phyloP scores from a whole-genome alignment of 2,797 vertebrate species.

The Dicrostonyx torquatus region DNA sequence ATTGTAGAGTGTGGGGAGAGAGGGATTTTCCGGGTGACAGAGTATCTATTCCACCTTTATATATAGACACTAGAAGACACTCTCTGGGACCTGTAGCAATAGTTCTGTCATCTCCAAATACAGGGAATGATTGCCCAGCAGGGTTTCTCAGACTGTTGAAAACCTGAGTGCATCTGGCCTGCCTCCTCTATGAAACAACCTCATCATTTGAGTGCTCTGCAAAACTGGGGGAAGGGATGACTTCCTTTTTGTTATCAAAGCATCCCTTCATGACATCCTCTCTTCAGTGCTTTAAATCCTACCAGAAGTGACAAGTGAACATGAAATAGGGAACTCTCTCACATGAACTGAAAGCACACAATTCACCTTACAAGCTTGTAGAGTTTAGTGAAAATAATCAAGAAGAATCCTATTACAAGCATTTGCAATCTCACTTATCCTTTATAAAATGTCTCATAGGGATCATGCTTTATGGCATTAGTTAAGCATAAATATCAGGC shows the following conservation, averaged over 20 bases:
- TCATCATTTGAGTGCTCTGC: background rate
- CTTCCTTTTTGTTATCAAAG: background rate
- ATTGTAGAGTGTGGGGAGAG: background rate
- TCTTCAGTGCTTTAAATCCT: background rate
- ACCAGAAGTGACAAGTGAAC: background rate
- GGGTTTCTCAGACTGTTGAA: slow-evolving; percentile 22
- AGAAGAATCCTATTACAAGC: background rate
- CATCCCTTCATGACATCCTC: background rate
- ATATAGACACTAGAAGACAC: background rate
- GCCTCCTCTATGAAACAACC: background rate
- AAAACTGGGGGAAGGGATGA: background rate
- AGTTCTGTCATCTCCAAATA: background rate
- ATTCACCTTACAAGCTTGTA: background rate
- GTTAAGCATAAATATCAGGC: background rate
- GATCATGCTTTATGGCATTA: background rate
- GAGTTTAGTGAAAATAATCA: background rate
- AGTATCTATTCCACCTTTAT: background rate
- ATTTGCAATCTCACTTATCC: background rate
- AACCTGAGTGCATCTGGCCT: background rate
- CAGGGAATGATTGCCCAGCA: slow-evolving; percentile 3
- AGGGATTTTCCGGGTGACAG: background rate
- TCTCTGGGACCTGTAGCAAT: slow-evolving; percentile 16
- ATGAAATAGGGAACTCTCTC: background rate
- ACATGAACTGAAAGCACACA: background rate
- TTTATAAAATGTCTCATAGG: background rate